Conservation (phyloP, 2,888 invertebrate species). For the Xestia rhomboidea region DNA sequence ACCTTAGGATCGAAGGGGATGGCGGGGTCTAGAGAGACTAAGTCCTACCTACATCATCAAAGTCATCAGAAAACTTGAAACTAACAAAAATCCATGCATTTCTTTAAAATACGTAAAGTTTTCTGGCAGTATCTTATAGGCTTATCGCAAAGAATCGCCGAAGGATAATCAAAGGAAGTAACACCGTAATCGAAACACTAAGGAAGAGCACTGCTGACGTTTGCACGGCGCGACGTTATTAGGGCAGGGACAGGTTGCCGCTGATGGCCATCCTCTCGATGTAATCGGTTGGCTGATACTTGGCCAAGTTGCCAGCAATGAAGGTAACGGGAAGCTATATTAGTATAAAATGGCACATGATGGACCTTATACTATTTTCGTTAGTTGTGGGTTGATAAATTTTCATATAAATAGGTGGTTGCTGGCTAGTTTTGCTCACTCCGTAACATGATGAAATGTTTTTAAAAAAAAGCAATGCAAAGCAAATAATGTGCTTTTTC, state of each 20-base stretch:
- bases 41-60: neutral
- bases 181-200: slow-evolving; percentile 21
- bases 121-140: neutral
- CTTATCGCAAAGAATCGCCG: slow-evolving; percentile 18
- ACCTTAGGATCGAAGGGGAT: neutral
- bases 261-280: slow-evolving; percentile 43
- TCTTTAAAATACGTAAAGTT: neutral
- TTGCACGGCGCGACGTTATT: slow-evolving; percentile 12
- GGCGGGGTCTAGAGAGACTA: too few species aligned
- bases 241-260: slow-evolving; percentile 37
- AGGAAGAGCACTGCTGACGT: slow-evolving; percentile 25
- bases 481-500: neutral
- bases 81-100: neutral
- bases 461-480: too few species aligned
- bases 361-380: slow-evolving; percentile 2
- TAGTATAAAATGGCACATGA: slow-evolving; percentile 15
- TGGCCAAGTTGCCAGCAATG: slow-evolving; percentile 18
- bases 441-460: neutral
- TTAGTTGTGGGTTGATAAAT: neutral
- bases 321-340: slow-evolving; percentile 26
- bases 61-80: neutral
- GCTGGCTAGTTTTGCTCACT: neutral
- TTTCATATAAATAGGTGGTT: too few species aligned
- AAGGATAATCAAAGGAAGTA: slow-evolving; percentile 24
- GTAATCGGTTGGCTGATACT: slow-evolving; percentile 34